Conservation (phyloP, 2,113 vertebrate genomes). For the Ageneiosus marmoratus region DNA sequence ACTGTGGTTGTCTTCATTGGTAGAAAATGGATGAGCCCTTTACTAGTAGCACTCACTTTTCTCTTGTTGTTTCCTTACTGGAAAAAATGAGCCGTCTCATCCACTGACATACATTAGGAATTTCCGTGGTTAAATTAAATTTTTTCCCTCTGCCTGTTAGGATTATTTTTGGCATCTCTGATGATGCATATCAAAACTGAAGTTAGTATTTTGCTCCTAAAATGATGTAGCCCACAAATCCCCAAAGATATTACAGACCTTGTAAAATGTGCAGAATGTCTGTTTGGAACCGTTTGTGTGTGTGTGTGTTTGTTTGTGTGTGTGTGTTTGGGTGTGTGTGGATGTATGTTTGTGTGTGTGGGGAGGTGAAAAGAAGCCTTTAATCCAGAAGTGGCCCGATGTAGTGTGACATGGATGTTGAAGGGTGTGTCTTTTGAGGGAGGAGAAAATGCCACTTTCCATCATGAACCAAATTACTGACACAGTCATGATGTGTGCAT, state of each 20-base stretch:
- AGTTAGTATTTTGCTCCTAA: neutral
- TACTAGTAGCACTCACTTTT: neutral
- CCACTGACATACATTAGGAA: neutral
- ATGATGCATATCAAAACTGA: neutral
- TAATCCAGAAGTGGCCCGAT: constrained; percentile 36
- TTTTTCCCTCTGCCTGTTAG: neutral
- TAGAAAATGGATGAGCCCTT: neutral
- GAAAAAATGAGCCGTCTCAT: neutral
- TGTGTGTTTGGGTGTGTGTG: neutral
- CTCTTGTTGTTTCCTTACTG: neutral
- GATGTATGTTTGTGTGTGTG: neutral
- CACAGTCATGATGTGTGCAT: constrained; percentile 33
- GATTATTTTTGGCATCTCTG: neutral
- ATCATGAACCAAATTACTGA: constrained; percentile 43
- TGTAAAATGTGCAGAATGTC: constrained; percentile 12
- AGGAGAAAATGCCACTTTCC: constrained; percentile 26
- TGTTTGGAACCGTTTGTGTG: constrained; percentile 1
- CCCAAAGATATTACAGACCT: neutral
- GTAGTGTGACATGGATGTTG: constrained; percentile 55
- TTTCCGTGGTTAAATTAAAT: neutral
- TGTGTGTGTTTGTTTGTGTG: neutral
- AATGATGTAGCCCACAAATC: neutral
- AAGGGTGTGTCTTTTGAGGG: constrained; percentile 47
- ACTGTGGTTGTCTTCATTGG: neutral
- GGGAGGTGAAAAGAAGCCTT: constrained; percentile 33